These are phyloP conservation scores for Phaenicophaeus curvirostris DNA, from an alignment of 2,797 vertebrate species.

Conservation along the genomic window DNA sequence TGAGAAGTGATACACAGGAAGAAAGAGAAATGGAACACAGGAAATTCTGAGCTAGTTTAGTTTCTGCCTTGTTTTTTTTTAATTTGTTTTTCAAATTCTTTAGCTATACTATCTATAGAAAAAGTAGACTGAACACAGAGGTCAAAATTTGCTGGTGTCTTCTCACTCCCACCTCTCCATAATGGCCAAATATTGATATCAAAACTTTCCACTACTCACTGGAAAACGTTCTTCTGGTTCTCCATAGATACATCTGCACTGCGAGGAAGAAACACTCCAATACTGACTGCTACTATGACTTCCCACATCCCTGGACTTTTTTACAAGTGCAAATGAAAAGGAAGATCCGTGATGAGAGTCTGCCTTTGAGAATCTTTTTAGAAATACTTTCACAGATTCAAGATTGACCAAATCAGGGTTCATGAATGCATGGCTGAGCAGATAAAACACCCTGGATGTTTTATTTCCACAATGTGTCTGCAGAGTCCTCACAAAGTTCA, in stretches of 20 bases:
- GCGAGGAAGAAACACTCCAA: not conserved
- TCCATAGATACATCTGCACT: not conserved
- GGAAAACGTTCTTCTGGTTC: not conserved
- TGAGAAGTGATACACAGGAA: not conserved
- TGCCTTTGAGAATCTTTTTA: not conserved
- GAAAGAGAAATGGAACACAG: not conserved
- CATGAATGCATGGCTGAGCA: not conserved
- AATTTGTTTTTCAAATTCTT: not conserved
- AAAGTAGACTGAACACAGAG: not conserved
- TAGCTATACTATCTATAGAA: no score
- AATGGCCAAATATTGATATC: not conserved
- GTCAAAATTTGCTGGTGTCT: not conserved
- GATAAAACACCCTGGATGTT: not conserved
- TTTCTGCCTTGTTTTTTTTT: not conserved
- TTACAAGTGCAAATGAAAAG: not conserved
- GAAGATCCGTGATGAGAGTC: not conserved
- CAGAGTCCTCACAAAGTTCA: not conserved
- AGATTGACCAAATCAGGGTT: not conserved
- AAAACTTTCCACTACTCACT: not conserved
- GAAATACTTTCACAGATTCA: not conserved
- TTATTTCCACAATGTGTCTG: not conserved
- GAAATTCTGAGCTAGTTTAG: not conserved
- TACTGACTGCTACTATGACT: not conserved
- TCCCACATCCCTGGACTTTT: fast-evolving
- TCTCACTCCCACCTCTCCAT: no score